phyloP scores from a whole-genome alignment of 2,888 invertebrate species.

The Noctua fimbriata region DNA sequence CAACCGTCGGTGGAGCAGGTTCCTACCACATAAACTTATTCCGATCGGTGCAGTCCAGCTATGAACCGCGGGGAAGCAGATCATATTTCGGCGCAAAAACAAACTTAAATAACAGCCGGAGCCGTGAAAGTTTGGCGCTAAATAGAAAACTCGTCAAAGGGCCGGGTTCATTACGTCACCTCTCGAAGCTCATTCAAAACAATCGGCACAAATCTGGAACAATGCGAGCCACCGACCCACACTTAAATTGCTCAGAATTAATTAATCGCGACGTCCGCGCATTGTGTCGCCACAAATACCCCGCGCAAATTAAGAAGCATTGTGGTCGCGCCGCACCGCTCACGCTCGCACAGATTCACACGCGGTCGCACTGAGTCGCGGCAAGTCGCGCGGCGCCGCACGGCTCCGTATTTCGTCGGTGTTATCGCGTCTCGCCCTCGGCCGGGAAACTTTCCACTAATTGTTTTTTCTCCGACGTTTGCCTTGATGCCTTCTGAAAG shows the following conservation, averaged over 20 bases:
- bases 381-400: conserved; percentile 33
- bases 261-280: conserved; percentile 71
- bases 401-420: conserved; percentile 33
- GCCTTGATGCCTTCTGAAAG: conserved; percentile 73
- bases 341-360: conserved; percentile 39
- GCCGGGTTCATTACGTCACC: conserved; percentile 64
- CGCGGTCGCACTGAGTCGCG: conserved; percentile 17
- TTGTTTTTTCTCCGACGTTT: conserved; percentile 76
- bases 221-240: conserved; percentile 66
- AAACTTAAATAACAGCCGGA: conserved; percentile 45
- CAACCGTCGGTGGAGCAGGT: not conserved
- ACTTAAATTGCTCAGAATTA: conserved; percentile 71
- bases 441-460: conserved; percentile 72
- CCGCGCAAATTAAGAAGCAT: conserved; percentile 67
- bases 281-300: conserved; percentile 65
- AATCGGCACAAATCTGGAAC: conserved; percentile 69
- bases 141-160: conserved; percentile 65
- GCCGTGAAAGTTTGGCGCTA: conserved; percentile 53
- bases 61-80: conserved; percentile 6
- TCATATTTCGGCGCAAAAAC: conserved; percentile 46
- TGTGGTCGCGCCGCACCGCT: conserved; percentile 24
- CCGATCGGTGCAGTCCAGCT: not conserved
- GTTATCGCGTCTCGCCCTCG: conserved; percentile 32
- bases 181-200: conserved; percentile 68
- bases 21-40: conserved; percentile 11